A percentile compares a stretch with the other conserved stretches of the same genome.
These are phyloP conservation scores for Etheostoma spectabile DNA, from an alignment of 2,113 vertebrate genomes.

Conservation along the genomic window DNA sequence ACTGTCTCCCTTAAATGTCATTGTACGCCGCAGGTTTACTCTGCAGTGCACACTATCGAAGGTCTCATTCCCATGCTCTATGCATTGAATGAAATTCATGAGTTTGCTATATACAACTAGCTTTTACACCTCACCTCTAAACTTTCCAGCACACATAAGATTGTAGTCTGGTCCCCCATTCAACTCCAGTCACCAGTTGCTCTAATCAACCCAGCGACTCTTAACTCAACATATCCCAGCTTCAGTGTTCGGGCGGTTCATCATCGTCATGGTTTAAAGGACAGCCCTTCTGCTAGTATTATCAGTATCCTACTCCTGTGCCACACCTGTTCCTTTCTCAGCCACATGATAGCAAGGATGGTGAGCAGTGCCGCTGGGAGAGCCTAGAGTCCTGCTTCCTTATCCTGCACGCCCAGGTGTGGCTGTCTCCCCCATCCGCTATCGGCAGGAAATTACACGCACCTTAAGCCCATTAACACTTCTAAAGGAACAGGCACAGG, in stretches of 20 bases:
- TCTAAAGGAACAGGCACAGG: conserved; percentile 72
- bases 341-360: conserved; percentile 55
- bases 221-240: conserved; percentile 58
- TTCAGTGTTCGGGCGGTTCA: conserved; percentile 49
- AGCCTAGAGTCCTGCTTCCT: conserved; percentile 67
- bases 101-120: conserved; percentile 7
- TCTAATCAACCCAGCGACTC: conserved; percentile 54
- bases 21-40: conserved; percentile 10
- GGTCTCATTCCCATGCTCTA: neutral
- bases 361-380: conserved; percentile 47
- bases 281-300: conserved; percentile 55
- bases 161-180: conserved; percentile 31
- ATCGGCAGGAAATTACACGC: conserved; percentile 79
- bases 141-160: conserved; percentile 21
- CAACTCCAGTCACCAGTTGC: conserved; percentile 26
- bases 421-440: conserved; percentile 65
- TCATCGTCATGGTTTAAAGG: conserved; percentile 62
- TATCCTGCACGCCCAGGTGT: conserved; percentile 77
- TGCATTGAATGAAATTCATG: conserved; percentile 18
- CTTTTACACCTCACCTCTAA: conserved; percentile 1
- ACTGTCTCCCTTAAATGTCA: conserved; percentile 11
- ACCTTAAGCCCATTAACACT: conserved; percentile 80
- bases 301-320: conserved; percentile 65
- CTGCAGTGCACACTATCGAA: neutral
- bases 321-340: conserved; percentile 77